Conservation (phyloP, 2,113 vertebrate genomes). For the Micromys minutus region DNA sequence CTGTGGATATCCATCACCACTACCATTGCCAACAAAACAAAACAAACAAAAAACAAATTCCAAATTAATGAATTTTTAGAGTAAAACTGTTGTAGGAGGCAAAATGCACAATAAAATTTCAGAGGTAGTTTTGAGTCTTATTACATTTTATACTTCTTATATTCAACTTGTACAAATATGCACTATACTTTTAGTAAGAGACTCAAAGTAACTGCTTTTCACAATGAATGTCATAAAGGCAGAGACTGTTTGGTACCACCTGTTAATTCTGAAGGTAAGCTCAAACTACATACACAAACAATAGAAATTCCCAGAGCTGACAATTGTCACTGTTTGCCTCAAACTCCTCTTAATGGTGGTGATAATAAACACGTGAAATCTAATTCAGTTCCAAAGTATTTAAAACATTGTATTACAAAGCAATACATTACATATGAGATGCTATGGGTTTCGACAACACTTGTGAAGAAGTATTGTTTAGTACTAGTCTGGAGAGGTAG, state of each 20-base stretch:
- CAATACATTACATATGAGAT: conserved; percentile 35
- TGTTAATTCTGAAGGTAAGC: conserved; percentile 31
- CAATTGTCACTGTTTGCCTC: not conserved
- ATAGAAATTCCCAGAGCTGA: not conserved
- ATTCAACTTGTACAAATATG: not conserved
- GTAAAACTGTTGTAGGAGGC: not conserved
- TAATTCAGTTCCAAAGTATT: conserved; percentile 35
- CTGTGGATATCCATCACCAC: not conserved
- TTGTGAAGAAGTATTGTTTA: conserved; percentile 18
- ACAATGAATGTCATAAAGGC: not conserved
- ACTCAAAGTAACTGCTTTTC: not conserved
- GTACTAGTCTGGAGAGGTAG: not conserved
- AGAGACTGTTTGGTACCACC: not conserved
- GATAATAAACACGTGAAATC: not conserved
- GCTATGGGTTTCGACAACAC: not conserved
- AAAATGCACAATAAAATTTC: conserved; percentile 28
- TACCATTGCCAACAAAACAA: not conserved
- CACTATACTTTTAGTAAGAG: not conserved
- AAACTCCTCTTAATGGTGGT: conserved; percentile 5
- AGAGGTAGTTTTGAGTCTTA: conserved; percentile 26
- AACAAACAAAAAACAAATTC: conserved; percentile 41
- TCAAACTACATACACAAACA: conserved; percentile 17
- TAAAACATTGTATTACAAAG: conserved; percentile 30
- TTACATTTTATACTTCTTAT: not conserved
- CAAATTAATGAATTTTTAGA: conserved; percentile 43